phyloP scores from a whole-genome alignment of 1,140 invertebrate genomes.

The Drosophila santomea region DNA sequence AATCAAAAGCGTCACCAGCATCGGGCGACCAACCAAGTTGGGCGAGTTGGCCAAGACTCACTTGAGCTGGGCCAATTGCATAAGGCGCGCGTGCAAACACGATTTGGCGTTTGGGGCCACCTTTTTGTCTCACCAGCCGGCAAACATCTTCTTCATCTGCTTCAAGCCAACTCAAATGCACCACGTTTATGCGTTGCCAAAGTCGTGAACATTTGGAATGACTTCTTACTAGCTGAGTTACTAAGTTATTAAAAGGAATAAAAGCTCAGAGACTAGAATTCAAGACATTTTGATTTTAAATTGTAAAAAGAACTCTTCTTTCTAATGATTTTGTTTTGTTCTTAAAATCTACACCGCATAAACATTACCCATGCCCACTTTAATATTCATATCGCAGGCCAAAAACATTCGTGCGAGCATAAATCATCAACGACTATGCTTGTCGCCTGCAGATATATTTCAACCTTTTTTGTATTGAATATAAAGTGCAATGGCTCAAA shows the following conservation, averaged over 20 bases:
- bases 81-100: conserved; percentile 52
- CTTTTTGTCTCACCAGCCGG: conserved; percentile 27
- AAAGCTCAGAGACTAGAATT: too few relatives aligned
- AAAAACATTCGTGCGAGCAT: conserved; percentile 42
- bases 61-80: conserved; percentile 25
- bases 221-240: too few relatives aligned
- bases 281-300: too few relatives aligned
- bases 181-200: conserved; percentile 13
- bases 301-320: too few relatives aligned
- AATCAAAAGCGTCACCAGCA: conserved; percentile 47
- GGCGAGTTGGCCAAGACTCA: conserved; percentile 35
- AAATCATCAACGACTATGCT: conserved; percentile 31
- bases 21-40: not conserved
- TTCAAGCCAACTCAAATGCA: conserved; percentile 2
- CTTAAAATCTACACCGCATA: not conserved
- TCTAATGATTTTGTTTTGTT: not conserved
- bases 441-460: conserved; percentile 9
- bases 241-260: too few relatives aligned
- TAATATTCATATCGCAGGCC: conserved; percentile 36
- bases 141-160: conserved; percentile 24
- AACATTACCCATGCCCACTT: conserved; percentile 1
- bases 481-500: conserved; percentile 21
- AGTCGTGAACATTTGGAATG: not conserved
- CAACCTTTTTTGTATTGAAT: conserved; percentile 17
- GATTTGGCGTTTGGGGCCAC: conserved; percentile 28